These are phyloP conservation scores for Mactromeris polynyma DNA, from an alignment of 2,888 invertebrate genomes.

Conservation along the genomic window DNA sequence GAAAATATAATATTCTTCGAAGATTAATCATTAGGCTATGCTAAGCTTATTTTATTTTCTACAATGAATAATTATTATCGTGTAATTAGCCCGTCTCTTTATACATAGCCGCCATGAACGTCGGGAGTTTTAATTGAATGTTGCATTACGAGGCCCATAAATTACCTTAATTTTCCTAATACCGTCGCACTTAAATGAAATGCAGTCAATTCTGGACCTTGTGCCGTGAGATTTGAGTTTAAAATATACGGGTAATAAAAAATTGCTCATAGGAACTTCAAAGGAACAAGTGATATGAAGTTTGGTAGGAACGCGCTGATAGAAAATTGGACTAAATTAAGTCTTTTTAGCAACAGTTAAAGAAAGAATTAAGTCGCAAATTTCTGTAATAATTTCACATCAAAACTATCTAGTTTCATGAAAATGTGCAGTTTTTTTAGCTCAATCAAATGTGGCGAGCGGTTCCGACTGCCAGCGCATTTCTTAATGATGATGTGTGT, in stretches of 20 bases:
- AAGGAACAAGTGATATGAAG: slow-evolving; percentile 7
- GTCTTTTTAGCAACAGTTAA: slow-evolving; percentile 6
- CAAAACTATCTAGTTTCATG: slow-evolving; percentile 47
- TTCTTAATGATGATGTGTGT: neutral
- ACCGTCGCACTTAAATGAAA: slow-evolving; percentile 13
- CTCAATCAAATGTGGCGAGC: neutral
- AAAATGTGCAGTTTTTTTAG: neutral
- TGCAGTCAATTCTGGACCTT: slow-evolving; percentile 7
- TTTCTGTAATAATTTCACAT: slow-evolving; percentile 39
- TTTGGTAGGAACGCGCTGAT: neutral
- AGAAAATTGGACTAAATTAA: slow-evolving; percentile 2
- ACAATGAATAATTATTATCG: neutral
- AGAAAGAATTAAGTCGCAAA: slow-evolving; percentile 42
- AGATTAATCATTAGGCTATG: neutral
- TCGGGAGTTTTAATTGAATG: slow-evolving; percentile 35
- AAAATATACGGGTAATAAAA: slow-evolving; percentile 44
- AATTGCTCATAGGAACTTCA: slow-evolving; percentile 34
- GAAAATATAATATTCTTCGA: neutral
- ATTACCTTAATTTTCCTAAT: slow-evolving; percentile 29
- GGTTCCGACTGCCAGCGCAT: neutral
- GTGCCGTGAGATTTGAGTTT: neutral
- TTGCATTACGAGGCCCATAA: slow-evolving; percentile 20
- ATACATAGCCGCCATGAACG: slow-evolving; percentile 33
- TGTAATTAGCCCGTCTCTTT: neutral
- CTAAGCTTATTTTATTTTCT: neutral